Conservation (phyloP, 2,113 vertebrate species). For the Gymnorhina tibicen region DNA sequence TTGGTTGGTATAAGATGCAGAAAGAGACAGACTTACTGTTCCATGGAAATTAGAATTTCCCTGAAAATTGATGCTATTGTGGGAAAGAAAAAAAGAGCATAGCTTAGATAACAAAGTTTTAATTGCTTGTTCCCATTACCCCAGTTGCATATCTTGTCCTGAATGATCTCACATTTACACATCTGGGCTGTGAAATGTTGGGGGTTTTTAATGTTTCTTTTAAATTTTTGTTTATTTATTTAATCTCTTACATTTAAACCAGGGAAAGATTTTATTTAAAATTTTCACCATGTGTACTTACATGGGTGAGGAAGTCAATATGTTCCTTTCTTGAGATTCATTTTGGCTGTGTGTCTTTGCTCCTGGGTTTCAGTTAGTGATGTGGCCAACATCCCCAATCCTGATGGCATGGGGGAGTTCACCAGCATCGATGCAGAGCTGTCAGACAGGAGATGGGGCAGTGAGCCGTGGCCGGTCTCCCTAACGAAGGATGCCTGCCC, state of each 20-base stretch:
- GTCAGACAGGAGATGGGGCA: not conserved
- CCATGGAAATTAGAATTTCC: not conserved
- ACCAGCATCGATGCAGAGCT: not conserved
- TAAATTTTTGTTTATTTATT: not conserved
- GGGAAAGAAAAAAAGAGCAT: not conserved
- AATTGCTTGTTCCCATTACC: not conserved
- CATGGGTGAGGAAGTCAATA: not conserved
- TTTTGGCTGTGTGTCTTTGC: not conserved
- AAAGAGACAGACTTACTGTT: not conserved
- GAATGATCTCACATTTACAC: not conserved
- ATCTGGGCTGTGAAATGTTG: not conserved
- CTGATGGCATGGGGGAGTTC: conserved; percentile 49
- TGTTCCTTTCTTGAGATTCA: not conserved
- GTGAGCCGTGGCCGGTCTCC: not conserved
- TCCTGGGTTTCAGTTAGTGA: conserved; percentile 51
- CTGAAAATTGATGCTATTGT: not conserved
- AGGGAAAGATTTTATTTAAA: not conserved
- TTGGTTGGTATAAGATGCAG: not conserved
- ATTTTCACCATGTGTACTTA: not conserved
- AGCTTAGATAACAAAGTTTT: not conserved
- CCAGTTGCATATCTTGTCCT: not conserved
- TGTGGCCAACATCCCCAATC: conserved; percentile 35
- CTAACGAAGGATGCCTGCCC: not conserved
- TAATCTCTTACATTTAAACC: not conserved
- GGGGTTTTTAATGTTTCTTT: not conserved